Conservation (phyloP, 2,888 invertebrate species). For the Eupithecia pulchellata region DNA sequence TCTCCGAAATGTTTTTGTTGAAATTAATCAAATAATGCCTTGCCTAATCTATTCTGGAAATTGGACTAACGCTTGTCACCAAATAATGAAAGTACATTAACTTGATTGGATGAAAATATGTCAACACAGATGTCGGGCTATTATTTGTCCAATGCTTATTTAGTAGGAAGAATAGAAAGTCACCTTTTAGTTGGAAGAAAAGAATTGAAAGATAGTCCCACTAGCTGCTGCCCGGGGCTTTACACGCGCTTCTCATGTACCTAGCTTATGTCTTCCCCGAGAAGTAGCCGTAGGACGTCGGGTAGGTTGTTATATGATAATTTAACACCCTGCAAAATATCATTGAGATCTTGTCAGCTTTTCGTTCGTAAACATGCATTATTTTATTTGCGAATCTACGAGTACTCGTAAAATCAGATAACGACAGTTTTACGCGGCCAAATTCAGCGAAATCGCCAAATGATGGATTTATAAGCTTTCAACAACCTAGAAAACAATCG, state of each 20-base stretch:
- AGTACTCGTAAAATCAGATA: no score
- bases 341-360: no score
- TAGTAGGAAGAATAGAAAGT: neutral
- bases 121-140: neutral
- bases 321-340: no score
- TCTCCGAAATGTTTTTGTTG: no score
- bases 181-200: neutral
- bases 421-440: neutral
- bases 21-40: slow-evolving; percentile 10
- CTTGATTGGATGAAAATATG: neutral
- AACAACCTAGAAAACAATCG: neutral
- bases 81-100: slow-evolving; percentile 1
- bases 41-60: slow-evolving; percentile 7
- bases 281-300: no score
- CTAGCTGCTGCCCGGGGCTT: no score
- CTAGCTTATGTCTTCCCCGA: no score
- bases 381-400: neutral
- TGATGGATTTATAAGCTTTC: neutral
- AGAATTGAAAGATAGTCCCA: no score
- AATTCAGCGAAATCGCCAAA: neutral
- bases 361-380: no score
- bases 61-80: neutral
- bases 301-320: no score
- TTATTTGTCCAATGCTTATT: neutral
- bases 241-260: no score